Base-by-base conservation (phyloP, 1,140 invertebrate species). In the Battus philenor region DNA sequence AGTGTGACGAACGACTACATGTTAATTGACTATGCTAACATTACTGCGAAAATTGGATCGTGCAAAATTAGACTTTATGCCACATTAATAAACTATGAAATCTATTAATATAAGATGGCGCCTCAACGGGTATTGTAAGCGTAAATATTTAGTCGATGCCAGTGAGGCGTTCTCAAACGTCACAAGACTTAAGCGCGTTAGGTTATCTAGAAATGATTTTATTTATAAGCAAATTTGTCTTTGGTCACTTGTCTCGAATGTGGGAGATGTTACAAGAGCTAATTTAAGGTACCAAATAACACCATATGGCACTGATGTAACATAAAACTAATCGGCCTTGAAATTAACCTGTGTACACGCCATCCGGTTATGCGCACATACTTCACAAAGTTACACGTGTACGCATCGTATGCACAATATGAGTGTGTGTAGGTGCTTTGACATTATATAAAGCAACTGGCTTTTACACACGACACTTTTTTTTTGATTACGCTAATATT, bases 91-190 rank as follows among this genome's bases (percentile, higher is more conserved):
- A 63, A 59, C 39, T 38, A 44, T 52, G 53, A 55, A 44, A 65
- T 54, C 71, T 41, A 49, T 18, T 27, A 39, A 34, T 36, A 33
- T 38, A 20, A 26, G 22, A 29, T 32, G 44, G 34, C 44, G 50
- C 43, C 44, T 68, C 63, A 74, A 79, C 73, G 66, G 46, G 56
- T 69, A 74, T 79, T 81, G 69, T 78, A 74, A 78, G 69, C 66
- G 64, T 75, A 76, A 74, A 74, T 67, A 78, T 78, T 70, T 17
- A 78, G 78, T 79, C 75, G 76, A 79, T 81, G 73, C 66, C 72
- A 74, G 64, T 61, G 61, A 55, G 80, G n/a, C n/a, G n/a, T n/a
- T n/a, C n/a, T n/a, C 66, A 52, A 51, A 53, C 55, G 32, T 58
- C 49, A 17, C 17, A 20, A 2, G 26, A 9, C 4, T 9, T 3